Evolutionary conservation across 2,113 vertebrate species (phyloP).

Genomic region (Glareola pratincola): DNA sequence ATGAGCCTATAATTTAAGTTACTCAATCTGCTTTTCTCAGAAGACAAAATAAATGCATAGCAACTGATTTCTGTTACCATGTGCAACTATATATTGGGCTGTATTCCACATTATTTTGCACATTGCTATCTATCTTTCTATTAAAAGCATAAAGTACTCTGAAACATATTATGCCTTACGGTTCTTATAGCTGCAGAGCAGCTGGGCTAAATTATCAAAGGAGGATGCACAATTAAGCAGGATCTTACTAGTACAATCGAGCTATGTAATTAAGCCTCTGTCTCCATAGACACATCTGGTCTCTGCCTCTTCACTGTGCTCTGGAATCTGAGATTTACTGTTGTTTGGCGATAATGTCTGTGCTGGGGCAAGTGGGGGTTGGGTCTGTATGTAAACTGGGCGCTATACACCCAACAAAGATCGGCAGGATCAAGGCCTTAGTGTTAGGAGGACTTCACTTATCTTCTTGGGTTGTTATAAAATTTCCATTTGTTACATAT

Average conservation of each 20-base stretch:
- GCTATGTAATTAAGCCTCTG: conserved; percentile 42
- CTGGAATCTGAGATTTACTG: conserved; percentile 10
- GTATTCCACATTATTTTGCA: background rate
- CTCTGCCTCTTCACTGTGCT: background rate
- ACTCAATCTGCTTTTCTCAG: background rate
- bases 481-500: background rate
- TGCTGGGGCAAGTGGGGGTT: background rate
- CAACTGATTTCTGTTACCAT: background rate
- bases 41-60: background rate
- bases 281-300: conserved; percentile 37
- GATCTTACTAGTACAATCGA: background rate
- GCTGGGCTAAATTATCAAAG: conserved; percentile 43
- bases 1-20: background rate
- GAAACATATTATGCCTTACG: background rate
- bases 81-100: background rate
- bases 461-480: background rate
- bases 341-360: background rate
- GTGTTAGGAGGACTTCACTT: background rate
- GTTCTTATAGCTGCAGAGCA: background rate
- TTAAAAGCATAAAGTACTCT: conserved; percentile 1
- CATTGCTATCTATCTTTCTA: background rate
- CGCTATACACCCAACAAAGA: background rate
- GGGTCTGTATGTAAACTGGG: background rate
- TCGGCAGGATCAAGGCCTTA: background rate
- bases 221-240: conserved; percentile 41